Base-by-base conservation (phyloP, 1,140 invertebrate species). In the Lordiphosa clarofinis region DNA sequence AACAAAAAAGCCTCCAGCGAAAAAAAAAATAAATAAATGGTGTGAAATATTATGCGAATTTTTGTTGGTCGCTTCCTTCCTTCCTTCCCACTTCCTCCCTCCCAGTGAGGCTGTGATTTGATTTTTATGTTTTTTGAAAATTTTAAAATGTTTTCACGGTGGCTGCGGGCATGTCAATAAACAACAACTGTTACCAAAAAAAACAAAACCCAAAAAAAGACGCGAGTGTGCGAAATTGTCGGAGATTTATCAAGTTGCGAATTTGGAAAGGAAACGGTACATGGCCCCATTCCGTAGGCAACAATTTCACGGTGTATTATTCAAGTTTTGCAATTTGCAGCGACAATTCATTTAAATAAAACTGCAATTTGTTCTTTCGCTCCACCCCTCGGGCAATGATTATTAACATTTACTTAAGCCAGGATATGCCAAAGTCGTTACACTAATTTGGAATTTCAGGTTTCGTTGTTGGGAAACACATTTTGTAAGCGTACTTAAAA, bases 111-210 rank as follows among this genome's bases (percentile, higher is more conserved):
- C 58, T 35, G 49, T 56, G 76, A 76, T 81, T 73, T 72, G 72
- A 13, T 40, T 82, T 82, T 82, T 76, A 73, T 81, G 76, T 82
- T 81, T 82, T 82, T 69, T 57, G 84, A 70, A 84, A 84, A 84
- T 84, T 84, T 78, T 84, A 84, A 84, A 84, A 84, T 84, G 79
- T 84, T 78, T 84, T 84, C 78, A 84, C 78, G 78, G 78, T 84
- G 78, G 78, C 78, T 84, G 75, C 73, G 56, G 65, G 73, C 73
- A 53, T 84, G 73, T 78, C 78, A 84, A 84, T 84, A 84, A 84
- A 84, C 78, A 84, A 76, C 78, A 84, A 84, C 78, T 84, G 78
- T 84, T 78, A 78, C 78, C 78, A 84, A 74, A 56, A 49, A 49
- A 15, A 15, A 19, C 24, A 1, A n/a, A n/a, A n/a, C n/a, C n/a